phyloP scores from a whole-genome alignment of 2,888 invertebrate species.

The Lucinisca nassula region DNA sequence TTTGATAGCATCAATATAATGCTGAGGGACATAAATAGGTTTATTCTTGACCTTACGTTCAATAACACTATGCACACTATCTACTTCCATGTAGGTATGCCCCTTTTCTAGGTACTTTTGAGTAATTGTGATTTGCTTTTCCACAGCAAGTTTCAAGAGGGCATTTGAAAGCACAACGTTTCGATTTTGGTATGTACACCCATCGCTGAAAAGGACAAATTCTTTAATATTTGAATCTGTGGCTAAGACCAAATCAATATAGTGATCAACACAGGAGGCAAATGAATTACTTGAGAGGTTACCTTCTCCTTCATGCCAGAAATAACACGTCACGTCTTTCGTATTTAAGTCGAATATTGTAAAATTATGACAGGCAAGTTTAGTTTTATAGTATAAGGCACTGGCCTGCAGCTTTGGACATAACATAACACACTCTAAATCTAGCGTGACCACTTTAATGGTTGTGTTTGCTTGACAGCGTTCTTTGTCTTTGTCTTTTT shows the following conservation, averaged over 20 bases:
- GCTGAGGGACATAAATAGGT: constrained; percentile 42
- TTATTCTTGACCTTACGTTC: constrained; percentile 45
- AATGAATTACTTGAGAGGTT: constrained; percentile 49
- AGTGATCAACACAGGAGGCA: constrained; percentile 47
- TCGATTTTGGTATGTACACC: constrained; percentile 68
- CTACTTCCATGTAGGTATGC: constrained; percentile 68
- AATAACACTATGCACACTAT: constrained; percentile 64
- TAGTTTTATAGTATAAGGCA: constrained; percentile 66
- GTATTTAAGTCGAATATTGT: constrained; percentile 50
- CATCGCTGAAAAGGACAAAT: constrained; percentile 66
- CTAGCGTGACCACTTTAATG: constrained; percentile 50
- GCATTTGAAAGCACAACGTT: constrained; percentile 58
- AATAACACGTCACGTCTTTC: constrained; percentile 50
- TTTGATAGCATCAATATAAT: constrained; percentile 48
- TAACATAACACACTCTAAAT: constrained; percentile 67
- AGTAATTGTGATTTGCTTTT: constrained; percentile 39
- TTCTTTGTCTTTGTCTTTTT: constrained; percentile 61
- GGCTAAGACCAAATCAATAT: constrained; percentile 5
- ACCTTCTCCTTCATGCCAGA: constrained; percentile 70
- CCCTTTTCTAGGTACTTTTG: constrained; percentile 62
- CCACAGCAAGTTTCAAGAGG: constrained; percentile 29
- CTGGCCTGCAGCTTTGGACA: constrained; percentile 60
- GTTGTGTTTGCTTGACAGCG: background rate
- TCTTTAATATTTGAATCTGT: background rate
- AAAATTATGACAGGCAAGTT: constrained; percentile 63